Evolutionary conservation across 2,113 vertebrate genomes (phyloP), one percentile per base, ranked within the genome.

Genomic region (Pteruthius melanotis): DNA sequence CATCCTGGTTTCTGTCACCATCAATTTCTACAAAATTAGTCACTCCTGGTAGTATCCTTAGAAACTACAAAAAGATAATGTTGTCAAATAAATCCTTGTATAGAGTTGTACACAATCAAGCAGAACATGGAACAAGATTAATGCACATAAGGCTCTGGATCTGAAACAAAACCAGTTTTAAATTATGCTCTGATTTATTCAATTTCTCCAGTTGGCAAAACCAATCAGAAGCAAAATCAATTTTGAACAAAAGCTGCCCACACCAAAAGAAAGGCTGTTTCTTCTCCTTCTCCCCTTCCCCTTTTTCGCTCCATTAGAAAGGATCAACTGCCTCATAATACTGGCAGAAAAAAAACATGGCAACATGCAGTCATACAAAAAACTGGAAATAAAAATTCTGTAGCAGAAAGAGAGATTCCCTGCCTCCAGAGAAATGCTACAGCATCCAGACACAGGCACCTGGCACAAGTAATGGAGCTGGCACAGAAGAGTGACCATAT

Each of bases 61-160:
- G 45, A 89, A 94, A 89, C 15, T 11, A 79, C 53, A 83, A 59
- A 78, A 92, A 85, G 78, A 95, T 64, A 68, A 77, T 42, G 50
- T 50, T 90, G 57, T 63, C 89, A 92, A 89, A 92, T 93, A 87
- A 95, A 87, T 69, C 33, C 57, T 75, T 71, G 61, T 24, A 71
- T 2, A 76, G 53, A 85, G 40, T 21, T 79, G 30, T 65, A 87
- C 54, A 89, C 42, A 39, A n/a, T 60, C 56, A 72, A 79, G 50
- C 47, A 85, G 47, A 95, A 87, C 60, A 59, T 20, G 72, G 89
- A 61, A 89, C 20, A 70, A 92, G 44, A 91, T 65, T 53, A 93
- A 89, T 45, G n/a, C 40, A 85, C 14, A 15, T 17, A 77, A 90
- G 56, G 13, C 23, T 72, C 15, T 92, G 39, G 19, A 81, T 89